Evolutionary conservation across 2,113 vertebrate species (phyloP).

Genomic region (Atlantisia rogersi): DNA sequence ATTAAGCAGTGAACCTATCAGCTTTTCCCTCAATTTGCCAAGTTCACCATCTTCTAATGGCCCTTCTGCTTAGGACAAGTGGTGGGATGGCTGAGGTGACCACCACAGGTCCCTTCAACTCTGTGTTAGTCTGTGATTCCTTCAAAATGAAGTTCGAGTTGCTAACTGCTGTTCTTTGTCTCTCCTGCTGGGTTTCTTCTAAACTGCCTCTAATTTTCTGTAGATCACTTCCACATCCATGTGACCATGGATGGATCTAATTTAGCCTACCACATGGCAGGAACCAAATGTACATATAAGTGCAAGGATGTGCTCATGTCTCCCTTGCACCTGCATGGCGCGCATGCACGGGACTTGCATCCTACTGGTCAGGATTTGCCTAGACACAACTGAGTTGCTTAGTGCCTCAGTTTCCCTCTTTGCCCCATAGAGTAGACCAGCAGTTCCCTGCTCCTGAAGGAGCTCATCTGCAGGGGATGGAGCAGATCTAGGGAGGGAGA

Average conservation of each 20-base stretch:
- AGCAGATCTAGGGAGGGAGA: background rate
- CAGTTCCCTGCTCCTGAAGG: background rate
- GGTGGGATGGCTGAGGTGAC: background rate
- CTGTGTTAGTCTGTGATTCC: background rate
- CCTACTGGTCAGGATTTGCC: background rate
- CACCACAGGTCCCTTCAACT: background rate
- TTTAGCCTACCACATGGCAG: background rate
- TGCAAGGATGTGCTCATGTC: background rate
- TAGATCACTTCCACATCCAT: background rate
- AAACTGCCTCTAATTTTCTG: background rate
- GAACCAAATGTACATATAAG: background rate
- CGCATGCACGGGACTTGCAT: fast-evolving
- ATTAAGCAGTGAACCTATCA: background rate
- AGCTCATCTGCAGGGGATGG: background rate
- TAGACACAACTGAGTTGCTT: background rate
- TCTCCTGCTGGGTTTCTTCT: background rate
- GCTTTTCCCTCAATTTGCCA: background rate
- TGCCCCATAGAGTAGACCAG: background rate
- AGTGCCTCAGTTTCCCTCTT: background rate
- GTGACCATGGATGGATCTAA: background rate
- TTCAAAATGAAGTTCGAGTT: background rate
- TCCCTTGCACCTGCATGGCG: background rate
- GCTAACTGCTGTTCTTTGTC: background rate
- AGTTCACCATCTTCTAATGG: no score
- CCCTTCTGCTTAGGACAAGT: background rate